phyloP scores from a whole-genome alignment of 2,113 vertebrate species.

The Poeciliopsis retropinna region DNA sequence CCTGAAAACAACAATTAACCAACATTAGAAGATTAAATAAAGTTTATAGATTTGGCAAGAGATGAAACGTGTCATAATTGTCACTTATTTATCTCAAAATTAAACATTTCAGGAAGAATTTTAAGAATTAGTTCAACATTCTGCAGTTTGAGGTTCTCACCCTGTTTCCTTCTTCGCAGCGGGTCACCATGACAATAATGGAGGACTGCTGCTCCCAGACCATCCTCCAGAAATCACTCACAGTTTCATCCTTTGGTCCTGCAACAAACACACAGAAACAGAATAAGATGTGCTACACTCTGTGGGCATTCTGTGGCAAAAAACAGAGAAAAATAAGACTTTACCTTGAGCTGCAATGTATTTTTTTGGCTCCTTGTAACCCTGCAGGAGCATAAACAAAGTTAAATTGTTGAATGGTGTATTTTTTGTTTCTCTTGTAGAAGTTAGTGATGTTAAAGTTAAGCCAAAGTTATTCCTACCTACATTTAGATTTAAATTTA shows the following conservation, averaged over 20 bases:
- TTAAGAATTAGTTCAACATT: neutral
- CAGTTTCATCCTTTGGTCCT: constrained; percentile 96
- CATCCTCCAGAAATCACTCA: constrained; percentile 97
- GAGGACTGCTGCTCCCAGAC: constrained; percentile 97
- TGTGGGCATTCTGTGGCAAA: neutral
- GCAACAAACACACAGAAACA: neutral
- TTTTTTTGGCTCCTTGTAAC: constrained; percentile 94
- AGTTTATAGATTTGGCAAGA: neutral
- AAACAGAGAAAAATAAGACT: neutral
- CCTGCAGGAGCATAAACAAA: no score
- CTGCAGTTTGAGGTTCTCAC: constrained; percentile 65
- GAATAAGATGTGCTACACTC: neutral
- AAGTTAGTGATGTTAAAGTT: neutral
- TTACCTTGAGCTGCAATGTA: constrained; percentile 98
- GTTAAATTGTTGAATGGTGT: no score
- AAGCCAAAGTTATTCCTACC: neutral
- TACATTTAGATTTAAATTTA: neutral
- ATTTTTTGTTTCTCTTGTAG: neutral
- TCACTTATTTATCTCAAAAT: neutral
- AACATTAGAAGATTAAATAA: neutral
- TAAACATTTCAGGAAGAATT: neutral
- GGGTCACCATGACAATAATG: constrained; percentile 97
- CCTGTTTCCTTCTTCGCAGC: constrained; percentile 94
- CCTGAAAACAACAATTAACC: constrained; percentile 71
- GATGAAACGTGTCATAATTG: neutral